phyloP scores from a whole-genome alignment of 2,797 vertebrate species.

The Semotilus atromaculatus region DNA sequence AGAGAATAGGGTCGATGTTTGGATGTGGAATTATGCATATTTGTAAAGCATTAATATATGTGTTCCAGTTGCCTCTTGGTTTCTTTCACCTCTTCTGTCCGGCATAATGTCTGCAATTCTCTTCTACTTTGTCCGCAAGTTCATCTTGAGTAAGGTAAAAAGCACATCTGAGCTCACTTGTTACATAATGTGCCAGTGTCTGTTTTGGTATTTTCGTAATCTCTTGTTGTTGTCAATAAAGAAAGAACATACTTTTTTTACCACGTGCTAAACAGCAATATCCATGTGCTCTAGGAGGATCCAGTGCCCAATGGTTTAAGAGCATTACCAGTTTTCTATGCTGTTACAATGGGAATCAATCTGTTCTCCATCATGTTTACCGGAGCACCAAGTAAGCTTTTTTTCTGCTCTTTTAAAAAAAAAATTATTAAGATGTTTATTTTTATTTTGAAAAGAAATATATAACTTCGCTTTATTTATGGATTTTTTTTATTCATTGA shows the following conservation, averaged over 20 bases:
- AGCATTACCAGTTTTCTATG: conserved; percentile 93
- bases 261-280: conserved; percentile 15
- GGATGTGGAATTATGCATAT: conserved; percentile 3
- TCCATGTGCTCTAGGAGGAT: conserved; percentile 78
- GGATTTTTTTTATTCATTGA: not conserved
- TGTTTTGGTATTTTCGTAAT: conserved; percentile 3
- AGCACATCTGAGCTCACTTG: not conserved
- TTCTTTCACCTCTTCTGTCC: conserved; percentile 93
- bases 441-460: too few relatives aligned
- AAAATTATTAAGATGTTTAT: not conserved
- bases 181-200: conserved; percentile 8
- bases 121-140: conserved; percentile 87
- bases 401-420: too few relatives aligned
- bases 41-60: not conserved
- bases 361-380: conserved; percentile 96
- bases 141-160: conserved; percentile 90
- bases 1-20: not conserved
- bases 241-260: not conserved
- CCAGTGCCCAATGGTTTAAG: conserved; percentile 91
- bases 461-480: not conserved
- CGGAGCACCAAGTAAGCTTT: conserved; percentile 91
- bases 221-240: conserved; percentile 28
- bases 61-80: conserved; percentile 91
- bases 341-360: conserved; percentile 90
- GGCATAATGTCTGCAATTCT: conserved; percentile 93